Evolutionary conservation across 2,888 invertebrate genomes (phyloP).

Genomic region (Tenthredo distinguenda): DNA sequence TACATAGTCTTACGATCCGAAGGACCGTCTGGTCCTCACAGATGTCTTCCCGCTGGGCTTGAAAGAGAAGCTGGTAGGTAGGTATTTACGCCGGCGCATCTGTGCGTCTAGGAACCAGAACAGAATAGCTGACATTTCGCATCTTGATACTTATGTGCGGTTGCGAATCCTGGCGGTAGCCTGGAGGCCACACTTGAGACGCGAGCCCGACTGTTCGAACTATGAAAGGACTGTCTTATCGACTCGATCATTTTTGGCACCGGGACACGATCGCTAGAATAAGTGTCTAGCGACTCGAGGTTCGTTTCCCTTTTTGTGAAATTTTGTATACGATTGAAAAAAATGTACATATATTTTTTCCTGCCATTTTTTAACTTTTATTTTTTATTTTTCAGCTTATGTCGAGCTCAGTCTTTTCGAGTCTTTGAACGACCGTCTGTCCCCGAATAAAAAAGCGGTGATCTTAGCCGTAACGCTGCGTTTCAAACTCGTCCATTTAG

Average conservation of each 20-base stretch:
- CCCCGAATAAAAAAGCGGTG: slow-evolving; percentile 5
- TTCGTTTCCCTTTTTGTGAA: neutral
- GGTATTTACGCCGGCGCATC: slow-evolving; percentile 41
- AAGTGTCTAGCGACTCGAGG: neutral
- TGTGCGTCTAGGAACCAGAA: slow-evolving; percentile 47
- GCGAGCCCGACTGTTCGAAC: neutral
- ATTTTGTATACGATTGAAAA: neutral
- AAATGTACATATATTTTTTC: neutral
- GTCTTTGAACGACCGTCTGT: slow-evolving; percentile 22
- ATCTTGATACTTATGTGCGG: slow-evolving; percentile 42
- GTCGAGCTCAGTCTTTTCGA: neutral
- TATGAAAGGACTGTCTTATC: slow-evolving; percentile 35
- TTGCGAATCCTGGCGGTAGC: slow-evolving; percentile 23
- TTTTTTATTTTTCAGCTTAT: neutral
- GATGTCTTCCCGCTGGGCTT: slow-evolving; percentile 44
- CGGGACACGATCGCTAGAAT: neutral
- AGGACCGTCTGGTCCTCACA: slow-evolving; percentile 41
- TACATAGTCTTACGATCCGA: slow-evolving; percentile 32
- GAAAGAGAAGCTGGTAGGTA: slow-evolving; percentile 6
- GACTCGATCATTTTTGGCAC: neutral
- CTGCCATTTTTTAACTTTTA: neutral
- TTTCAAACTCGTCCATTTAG: slow-evolving; percentile 33
- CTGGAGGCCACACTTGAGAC: slow-evolving; percentile 41
- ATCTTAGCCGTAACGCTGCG: slow-evolving; percentile 20
- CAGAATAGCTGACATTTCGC: slow-evolving; percentile 43